These are phyloP conservation scores for Umimayanthus chanpuru DNA, from an alignment of 92 coral and sea anemone species.

Conservation along the genomic window DNA sequence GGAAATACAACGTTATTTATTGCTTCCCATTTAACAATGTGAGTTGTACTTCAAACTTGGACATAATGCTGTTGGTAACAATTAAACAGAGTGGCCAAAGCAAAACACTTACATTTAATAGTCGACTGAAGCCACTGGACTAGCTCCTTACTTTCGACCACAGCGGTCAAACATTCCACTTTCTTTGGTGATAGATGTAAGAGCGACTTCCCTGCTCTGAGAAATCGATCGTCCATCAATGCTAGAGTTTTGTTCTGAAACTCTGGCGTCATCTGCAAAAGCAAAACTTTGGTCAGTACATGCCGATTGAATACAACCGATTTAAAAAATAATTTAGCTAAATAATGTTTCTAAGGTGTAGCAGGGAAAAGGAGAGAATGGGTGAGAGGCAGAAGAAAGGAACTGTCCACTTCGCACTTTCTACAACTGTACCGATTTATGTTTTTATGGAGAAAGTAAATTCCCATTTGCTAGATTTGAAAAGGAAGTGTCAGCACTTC, in stretches of 20 bases:
- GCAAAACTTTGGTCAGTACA: not conserved
- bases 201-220: conserved; percentile 56
- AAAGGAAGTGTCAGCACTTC: too few species aligned
- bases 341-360: too few species aligned
- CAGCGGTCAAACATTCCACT: conserved; percentile 58
- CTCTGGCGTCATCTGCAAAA: conserved; percentile 53
- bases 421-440: not conserved
- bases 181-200: conserved; percentile 42
- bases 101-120: conserved; percentile 55
- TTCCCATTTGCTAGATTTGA: not conserved
- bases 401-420: not conserved
- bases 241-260: conserved; percentile 57
- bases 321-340: too few species aligned
- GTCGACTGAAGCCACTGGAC: conserved; percentile 72
- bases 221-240: conserved; percentile 53
- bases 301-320: too few species aligned
- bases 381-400: too few species aligned
- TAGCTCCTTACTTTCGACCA: conserved; percentile 60
- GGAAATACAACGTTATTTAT: not conserved
- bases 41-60: not conserved
- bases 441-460: too few species aligned
- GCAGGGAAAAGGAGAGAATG: too few species aligned
- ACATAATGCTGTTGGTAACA: too few species aligned
- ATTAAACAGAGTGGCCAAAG: not conserved
- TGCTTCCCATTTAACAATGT: too few species aligned